Percentiles rank a stretch among this genome's conserved stretches.
Conservation (phyloP, 2,888 invertebrate species). For the Tricholauxania praeusta region DNA sequence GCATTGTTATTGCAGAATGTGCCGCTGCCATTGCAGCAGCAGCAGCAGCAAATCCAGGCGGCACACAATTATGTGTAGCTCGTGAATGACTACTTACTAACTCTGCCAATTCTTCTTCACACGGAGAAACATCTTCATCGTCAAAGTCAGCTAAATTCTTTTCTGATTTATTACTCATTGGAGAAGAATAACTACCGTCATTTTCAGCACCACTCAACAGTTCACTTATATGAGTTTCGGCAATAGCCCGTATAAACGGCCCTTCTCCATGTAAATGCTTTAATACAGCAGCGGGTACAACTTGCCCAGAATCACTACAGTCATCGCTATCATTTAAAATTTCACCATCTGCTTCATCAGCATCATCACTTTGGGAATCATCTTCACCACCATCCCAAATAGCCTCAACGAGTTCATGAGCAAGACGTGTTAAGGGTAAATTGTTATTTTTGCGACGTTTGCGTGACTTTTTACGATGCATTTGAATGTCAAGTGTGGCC, state of each 20-base stretch:
- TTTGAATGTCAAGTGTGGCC: slow-evolving; percentile 58
- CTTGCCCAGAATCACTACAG: slow-evolving; percentile 66
- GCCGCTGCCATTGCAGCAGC: slow-evolving; percentile 63
- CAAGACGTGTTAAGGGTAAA: slow-evolving; percentile 60
- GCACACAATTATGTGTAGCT: slow-evolving; percentile 63
- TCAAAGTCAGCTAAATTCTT: slow-evolving; percentile 96
- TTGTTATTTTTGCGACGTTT: slow-evolving; percentile 64
- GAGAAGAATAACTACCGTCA: slow-evolving; percentile 92
- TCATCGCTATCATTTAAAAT: slow-evolving; percentile 67
- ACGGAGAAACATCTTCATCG: slow-evolving; percentile 89
- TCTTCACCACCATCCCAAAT: slow-evolving; percentile 73
- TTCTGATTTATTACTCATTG: slow-evolving; percentile 92
- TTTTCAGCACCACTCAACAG: slow-evolving; percentile 75
- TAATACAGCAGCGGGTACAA: slow-evolving; percentile 65
- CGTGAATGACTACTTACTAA: slow-evolving; percentile 72
- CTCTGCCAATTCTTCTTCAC: slow-evolving; percentile 85
- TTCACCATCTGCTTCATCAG: slow-evolving; percentile 63
- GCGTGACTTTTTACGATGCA: slow-evolving; percentile 63
- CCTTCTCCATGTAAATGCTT: slow-evolving; percentile 69
- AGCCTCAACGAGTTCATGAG: slow-evolving; percentile 72
- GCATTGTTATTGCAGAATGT: slow-evolving; percentile 61
- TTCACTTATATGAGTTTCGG: slow-evolving; percentile 66
- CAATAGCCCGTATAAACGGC: slow-evolving; percentile 70
- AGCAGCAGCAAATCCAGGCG: slow-evolving; percentile 62
- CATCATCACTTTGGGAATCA: slow-evolving; percentile 71